phyloP scores from a whole-genome alignment of 2,113 vertebrate genomes.

The Cyphomyrus discorhynchus region DNA sequence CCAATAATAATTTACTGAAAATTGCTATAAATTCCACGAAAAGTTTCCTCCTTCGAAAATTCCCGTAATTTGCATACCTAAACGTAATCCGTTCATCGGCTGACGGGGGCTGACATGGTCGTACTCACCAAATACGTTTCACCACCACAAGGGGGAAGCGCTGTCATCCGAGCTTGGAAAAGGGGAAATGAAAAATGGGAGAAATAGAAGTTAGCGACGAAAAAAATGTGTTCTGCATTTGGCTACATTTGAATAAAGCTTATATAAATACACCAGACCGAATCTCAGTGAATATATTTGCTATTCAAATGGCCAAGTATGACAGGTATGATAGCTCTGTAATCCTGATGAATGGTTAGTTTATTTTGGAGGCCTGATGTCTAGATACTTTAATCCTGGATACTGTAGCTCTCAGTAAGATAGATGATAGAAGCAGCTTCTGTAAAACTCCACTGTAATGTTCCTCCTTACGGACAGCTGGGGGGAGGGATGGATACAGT shows the following conservation, averaged over 20 bases:
- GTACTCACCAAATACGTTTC: neutral
- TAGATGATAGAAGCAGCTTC: neutral
- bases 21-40: neutral
- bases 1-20: neutral
- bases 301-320: neutral
- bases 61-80: neutral
- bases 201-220: neutral
- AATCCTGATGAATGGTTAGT: neutral
- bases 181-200: neutral
- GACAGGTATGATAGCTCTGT: neutral
- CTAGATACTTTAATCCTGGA: neutral
- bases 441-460: neutral
- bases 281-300: neutral
- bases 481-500: neutral
- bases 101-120: neutral
- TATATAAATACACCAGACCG: neutral
- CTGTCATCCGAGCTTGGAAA: neutral
- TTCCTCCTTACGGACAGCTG: neutral
- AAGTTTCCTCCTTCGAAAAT: neutral
- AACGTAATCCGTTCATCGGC: neutral
- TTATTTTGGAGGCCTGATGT: neutral
- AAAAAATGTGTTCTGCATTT: neutral
- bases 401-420: neutral
- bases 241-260: neutral
- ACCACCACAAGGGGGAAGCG: neutral